Percentiles rank a stretch among this genome's conserved stretches.
These are phyloP conservation scores for Poeciliopsis presidionis DNA, from an alignment of 2,797 vertebrate genomes.

Conservation along the genomic window DNA sequence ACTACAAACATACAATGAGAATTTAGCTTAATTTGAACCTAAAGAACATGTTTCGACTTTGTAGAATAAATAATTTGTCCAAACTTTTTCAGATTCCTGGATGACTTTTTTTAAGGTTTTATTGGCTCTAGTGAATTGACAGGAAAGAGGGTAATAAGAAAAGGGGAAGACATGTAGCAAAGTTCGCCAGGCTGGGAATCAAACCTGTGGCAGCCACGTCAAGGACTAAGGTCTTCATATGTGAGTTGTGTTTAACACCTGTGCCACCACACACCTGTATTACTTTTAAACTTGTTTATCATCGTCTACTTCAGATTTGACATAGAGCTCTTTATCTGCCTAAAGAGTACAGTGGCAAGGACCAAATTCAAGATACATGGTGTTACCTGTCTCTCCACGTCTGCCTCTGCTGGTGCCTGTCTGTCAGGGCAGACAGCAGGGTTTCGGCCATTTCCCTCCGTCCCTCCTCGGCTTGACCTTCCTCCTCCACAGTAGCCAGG, in stretches of 20 bases:
- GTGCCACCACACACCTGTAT: too few species aligned
- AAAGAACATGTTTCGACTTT: background rate
- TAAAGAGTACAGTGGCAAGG: conserved; percentile 22
- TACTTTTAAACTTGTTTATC: conserved; percentile 2
- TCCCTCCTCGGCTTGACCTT: conserved; percentile 78
- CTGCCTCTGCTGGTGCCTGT: conserved; percentile 89
- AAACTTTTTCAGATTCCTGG: background rate
- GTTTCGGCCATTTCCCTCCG: conserved; percentile 84
- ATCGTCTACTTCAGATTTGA: conserved; percentile 15
- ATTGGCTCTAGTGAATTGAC: too few species aligned
- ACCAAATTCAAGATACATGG: conserved; percentile 21
- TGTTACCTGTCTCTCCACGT: conserved; percentile 93
- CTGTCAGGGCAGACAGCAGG: conserved; percentile 83
- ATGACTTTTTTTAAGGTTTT: background rate
- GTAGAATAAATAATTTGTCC: background rate
- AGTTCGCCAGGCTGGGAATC: too few species aligned
- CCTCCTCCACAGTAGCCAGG: conserved; percentile 85
- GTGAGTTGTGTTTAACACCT: too few species aligned
- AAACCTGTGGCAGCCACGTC: too few species aligned
- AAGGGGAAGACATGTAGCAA: too few species aligned
- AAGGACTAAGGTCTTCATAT: too few species aligned
- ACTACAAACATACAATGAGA: background rate
- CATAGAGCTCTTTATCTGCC: conserved; percentile 4
- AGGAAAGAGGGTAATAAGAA: too few species aligned
- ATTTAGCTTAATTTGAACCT: background rate